These are phyloP conservation scores for Aythya baeri DNA, from an alignment of 2,113 vertebrate genomes.

Conservation along the genomic window DNA sequence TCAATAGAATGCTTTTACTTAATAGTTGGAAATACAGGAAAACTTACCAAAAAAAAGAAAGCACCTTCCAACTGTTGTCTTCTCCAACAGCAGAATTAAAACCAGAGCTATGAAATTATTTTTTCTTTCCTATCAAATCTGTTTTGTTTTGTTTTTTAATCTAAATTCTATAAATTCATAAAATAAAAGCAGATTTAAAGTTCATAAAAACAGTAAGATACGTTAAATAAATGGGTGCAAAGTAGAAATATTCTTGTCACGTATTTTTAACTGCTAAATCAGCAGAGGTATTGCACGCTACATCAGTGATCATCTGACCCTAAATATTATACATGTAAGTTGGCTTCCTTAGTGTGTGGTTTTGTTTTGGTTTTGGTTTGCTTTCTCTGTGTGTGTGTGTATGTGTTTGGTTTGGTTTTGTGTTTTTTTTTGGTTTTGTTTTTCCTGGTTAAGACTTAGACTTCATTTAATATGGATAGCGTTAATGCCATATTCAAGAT, in stretches of 20 bases:
- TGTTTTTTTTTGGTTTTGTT: neutral
- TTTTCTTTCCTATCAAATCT: neutral
- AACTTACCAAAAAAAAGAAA: neutral
- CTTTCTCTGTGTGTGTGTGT: neutral
- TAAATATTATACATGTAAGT: neutral
- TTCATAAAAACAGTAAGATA: neutral
- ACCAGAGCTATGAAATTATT: neutral
- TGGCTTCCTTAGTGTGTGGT: neutral
- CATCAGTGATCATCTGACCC: neutral
- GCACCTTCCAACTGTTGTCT: neutral
- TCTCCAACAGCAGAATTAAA: neutral
- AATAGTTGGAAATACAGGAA: neutral
- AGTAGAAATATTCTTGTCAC: neutral
- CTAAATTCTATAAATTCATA: neutral
- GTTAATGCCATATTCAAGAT: neutral
- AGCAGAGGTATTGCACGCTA: neutral
- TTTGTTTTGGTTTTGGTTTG: neutral
- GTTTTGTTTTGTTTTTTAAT: too few relatives aligned
- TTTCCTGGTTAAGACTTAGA: neutral
- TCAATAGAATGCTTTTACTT: neutral
- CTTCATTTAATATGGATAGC: neutral
- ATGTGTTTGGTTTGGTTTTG: neutral
- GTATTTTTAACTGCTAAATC: neutral
- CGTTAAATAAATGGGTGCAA: neutral
- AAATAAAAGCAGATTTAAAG: neutral